Evolutionary conservation across 1,140 invertebrate genomes (phyloP), one percentile per base, ranked within the genome.

Genomic region (Batillaria attramentaria): DNA sequence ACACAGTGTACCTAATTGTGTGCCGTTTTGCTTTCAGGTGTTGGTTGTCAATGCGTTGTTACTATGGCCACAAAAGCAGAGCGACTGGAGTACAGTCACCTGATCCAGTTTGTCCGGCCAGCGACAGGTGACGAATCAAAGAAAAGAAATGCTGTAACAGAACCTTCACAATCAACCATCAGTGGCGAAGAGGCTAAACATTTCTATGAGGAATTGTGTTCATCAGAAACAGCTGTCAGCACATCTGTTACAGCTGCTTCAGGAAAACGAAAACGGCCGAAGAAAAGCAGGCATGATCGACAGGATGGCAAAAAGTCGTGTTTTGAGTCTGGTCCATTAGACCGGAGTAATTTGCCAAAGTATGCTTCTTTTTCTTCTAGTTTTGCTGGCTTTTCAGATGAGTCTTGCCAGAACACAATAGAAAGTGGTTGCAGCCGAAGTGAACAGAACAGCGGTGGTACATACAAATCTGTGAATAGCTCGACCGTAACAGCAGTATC

Each of bases 181-280:
- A 77, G 65, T 79, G 83, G 83, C 31, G 65, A 80, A 50, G 81
- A 84, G 46, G 79, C 74, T 1, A 84, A 77, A 66, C 39, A 66
- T 5, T 84, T 84, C 65, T 84, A 83, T 80, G 81, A 84, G 80
- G 54, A 81, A 43, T 28, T 83, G 24, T 46, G 80, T 1, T 18
- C 31, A 35, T 62, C 8, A 4, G 33, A n/a, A 18, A 62, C 13
- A n/a, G 57, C 6, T 10, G 24, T 13, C 10, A 62, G 33, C n/a
- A 8, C 57, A 62, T 62, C 10, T 62, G 57, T 10, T 28, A 41
- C 35, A 60, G 18, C 6, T 28, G 42, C 57, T 62, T 28, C 54
- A 42, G 37, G 24, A 42, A 42, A 42, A 75, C 33, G n/a, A 39
- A 39, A 28, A n/a, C n/a, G n/a, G n/a, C n/a, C n/a, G n/a, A n/a